Base-by-base conservation (phyloP, 1,140 invertebrate species). In the roundworm (Caenorhabditis elegans) region DNA sequence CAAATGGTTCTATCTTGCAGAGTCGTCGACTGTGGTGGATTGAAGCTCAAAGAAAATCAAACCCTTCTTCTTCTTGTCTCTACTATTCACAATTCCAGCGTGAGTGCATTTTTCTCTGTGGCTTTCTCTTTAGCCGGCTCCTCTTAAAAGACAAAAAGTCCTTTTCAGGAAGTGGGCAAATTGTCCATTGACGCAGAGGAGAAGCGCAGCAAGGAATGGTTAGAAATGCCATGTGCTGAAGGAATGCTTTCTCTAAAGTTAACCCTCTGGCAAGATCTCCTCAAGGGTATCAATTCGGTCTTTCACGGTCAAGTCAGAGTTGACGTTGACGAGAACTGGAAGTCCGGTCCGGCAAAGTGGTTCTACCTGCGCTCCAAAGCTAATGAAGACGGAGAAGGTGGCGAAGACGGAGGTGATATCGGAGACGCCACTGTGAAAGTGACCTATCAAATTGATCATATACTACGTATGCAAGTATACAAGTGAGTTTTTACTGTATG, bases 241-340 rank as follows among this genome's bases (percentile, higher is more conserved):
- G 70, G 79, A 60, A 46, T 60, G 31, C 70, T 76, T 48, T 60
- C 80, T 48, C n/a, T 82, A 22, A 60, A 80, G 28, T 53, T 82
- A 43, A 82, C 80, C 15, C 80, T 84, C n/a, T 84, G 83, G 83
- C 83, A 84, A 28, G 83, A 84, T 43, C 49, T 84, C 31, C 83
- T 84, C 26, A 47, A 82, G n/a, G 83, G 83, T n/a, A 55, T 84
- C 36, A 84, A 84, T 51, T 80, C 48, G 47, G 70, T 83, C n/a
- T 84, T 84, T 60, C 83, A 84, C 55, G 83, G 83, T 22, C 80
- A 84, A 78, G 77, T 84, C n/a, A 43, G 80, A 28, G 80, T 82
- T 4, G 80, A 82, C 75, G 48, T 82, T 13, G 70, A 76, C 36
- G 80, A 82, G 51, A 17, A 53, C n/a, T 82, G 80, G 70, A 76